Evolutionary conservation across 2,888 invertebrate species (phyloP), one percentile per base, ranked within the genome.

Genomic region (Drosophila limbata): DNA sequence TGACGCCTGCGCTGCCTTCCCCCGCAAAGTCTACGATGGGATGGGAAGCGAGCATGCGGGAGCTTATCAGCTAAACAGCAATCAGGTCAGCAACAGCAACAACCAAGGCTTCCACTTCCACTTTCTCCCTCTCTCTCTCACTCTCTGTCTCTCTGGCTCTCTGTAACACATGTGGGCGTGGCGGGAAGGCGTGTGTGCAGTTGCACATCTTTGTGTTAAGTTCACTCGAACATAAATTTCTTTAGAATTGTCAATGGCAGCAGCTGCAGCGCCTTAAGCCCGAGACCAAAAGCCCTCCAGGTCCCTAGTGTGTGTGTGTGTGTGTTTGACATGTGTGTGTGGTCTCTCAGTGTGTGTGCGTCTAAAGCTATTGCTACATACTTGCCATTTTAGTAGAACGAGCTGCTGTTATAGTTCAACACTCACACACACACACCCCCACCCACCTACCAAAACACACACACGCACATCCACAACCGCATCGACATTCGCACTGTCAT

Each of bases 61-160:
- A 81, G 77, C 79, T 81, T 81, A 80, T 78, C 82, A 80, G 82
- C 79, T 80, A 81, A 81, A 78, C 81, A 81, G 79, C 79, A 81
- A 81, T 80, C 79, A 75, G 79, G 72, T 74, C 79, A 74, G 75
- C 69, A 74, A 65, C 42, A 71, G 62, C 77, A 72, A 68, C 79
- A 65, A 55, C 73, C 59, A 62, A 45, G 45, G 37, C 61, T 55
- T 50, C 39, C n/a, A 3, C 39, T 28, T 11, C 39, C 11, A n/a
- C 19, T 19, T 21, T 5, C 35, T 10, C 33, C 25, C 35, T 25
- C 35, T n/a, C 56, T 66, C 53, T 39, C 2, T n/a, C 52, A 17
- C 21, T 52, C 1, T 28, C 37, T 28, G 4, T 37, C 51, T n/a
- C 10, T 15, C 5, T 21, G 5, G 3, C 51, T 37, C 8, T 15